Evolutionary conservation across 2,797 vertebrate genomes (phyloP), one percentile per base, ranked within the genome.

Genomic region (Lateolabrax maculatus): DNA sequence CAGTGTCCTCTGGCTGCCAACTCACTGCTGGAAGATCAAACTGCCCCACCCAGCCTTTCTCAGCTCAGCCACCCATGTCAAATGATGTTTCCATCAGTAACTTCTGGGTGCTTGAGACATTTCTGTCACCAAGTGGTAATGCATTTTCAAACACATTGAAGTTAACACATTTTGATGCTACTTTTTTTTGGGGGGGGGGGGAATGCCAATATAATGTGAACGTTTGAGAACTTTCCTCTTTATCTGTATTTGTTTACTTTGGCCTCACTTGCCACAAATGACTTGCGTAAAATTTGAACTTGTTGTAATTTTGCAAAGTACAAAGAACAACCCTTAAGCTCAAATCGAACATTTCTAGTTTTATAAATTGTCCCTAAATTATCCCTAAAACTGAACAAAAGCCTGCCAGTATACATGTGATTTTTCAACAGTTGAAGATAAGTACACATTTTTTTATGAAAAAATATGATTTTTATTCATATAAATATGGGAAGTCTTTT

Each of bases 1-100:
- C 75, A n/a, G 53, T 66, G 83, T 85, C 71, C 73, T 79, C 68
- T 75, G 69, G 60, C 72, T 80, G 87, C 84, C 85, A 89, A 79
- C 29, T 75, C 67, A 27, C 75, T 79, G 73, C 75, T 88, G 65
- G 85, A 87, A 80, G 70, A 81, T 85, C 81, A 80, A 66, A 67
- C 62, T 61, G 78, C 82, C 65, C 83, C 84, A 52, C 84, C 86
- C 79, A 76, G 80, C 65, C 72, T 63, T 68, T 67, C 75, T 84
- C 64, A 67, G 73, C 75, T 75, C 65, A 36, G 37, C 73, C 79
- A 73, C 66, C 85, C 68, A 39, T 82, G 80, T 86, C 85, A 81
- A 64, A 88, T 37, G 56, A 8, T 66, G 71, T 90, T 87, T 89
- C 87, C 71, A 70, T 77, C 81, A 65, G 66, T 71, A 55, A 73